Conservation (phyloP, 2,113 vertebrate genomes). For the Dromaius novaehollandiae region DNA sequence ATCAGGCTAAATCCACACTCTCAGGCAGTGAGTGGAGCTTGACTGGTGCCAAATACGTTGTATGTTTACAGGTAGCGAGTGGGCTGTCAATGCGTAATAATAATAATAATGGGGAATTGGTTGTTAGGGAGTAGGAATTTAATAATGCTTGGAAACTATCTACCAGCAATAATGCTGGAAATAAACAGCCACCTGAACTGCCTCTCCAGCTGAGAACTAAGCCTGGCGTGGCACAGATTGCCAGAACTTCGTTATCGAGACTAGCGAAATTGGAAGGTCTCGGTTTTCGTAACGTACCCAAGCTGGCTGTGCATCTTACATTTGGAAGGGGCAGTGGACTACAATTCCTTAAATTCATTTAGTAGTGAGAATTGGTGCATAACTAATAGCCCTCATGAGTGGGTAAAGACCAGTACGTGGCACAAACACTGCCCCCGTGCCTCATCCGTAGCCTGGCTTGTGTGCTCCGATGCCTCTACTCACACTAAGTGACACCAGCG, state of each 20-base stretch:
- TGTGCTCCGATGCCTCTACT: neutral
- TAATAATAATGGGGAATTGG: neutral
- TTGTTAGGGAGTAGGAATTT: constrained; percentile 54
- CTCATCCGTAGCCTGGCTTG: rapidly evolving
- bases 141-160: constrained; percentile 41
- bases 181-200: constrained; percentile 41
- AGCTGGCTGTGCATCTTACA: neutral
- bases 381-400: neutral
- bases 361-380: neutral
- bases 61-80: constrained; percentile 40
- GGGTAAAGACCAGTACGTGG: neutral
- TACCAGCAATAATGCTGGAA: neutral
- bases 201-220: neutral
- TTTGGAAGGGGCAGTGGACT: neutral
- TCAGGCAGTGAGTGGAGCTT: constrained; percentile 12
- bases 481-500: neutral
- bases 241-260: neutral
- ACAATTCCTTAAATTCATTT: rapidly evolving
- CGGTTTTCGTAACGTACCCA: neutral
- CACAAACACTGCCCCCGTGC: rapidly evolving
- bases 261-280: neutral
- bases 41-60: constrained; percentile 19
- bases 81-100: constrained; percentile 43
- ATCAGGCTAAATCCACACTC: constrained; percentile 15
- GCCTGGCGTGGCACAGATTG: neutral